Percentiles rank a stretch among this genome's conserved stretches.
Conservation (phyloP, 2,113 vertebrate species). For the Pluvianellus socialis region DNA sequence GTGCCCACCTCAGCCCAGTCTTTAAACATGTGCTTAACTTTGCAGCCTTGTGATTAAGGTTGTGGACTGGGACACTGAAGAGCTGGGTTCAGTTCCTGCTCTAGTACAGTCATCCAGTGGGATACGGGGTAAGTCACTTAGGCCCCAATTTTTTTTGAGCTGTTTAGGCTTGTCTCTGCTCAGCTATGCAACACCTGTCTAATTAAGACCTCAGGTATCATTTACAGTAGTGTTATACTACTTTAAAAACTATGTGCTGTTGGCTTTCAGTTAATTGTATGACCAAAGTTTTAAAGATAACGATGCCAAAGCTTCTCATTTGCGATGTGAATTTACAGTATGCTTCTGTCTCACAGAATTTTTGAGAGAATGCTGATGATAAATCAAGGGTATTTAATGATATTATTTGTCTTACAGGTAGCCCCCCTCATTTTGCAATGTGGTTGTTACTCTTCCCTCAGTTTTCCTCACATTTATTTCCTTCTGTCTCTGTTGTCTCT, state of each 20-base stretch:
- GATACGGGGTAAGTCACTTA: slow-evolving; percentile 59
- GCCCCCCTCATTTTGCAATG: not conserved
- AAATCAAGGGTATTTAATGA: not conserved
- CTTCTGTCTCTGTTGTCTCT: not conserved
- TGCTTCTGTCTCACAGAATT: not conserved
- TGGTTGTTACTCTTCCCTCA: not conserved
- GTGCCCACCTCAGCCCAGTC: slow-evolving; percentile 30
- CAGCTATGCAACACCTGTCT: not conserved
- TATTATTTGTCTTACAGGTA: not conserved
- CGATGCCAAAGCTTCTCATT: not conserved
- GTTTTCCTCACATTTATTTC: not conserved
- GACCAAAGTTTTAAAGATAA: not conserved
- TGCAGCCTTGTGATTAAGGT: slow-evolving; percentile 66
- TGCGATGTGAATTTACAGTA: not conserved
- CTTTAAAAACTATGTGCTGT: not conserved
- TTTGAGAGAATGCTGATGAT: not conserved
- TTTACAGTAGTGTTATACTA: not conserved
- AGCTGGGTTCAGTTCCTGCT: slow-evolving; percentile 65
- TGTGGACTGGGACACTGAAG: slow-evolving; percentile 65
- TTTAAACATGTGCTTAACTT: slow-evolving; percentile 66
- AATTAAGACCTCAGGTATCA: not conserved
- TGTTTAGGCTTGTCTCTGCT: slow-evolving; percentile 36
- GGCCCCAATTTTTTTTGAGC: slow-evolving; percentile 29
- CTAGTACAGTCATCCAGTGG: slow-evolving; percentile 57
- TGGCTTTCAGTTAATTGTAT: not conserved